phyloP scores from a whole-genome alignment of 2,797 vertebrate genomes.

The Malacoctenus gilli region DNA sequence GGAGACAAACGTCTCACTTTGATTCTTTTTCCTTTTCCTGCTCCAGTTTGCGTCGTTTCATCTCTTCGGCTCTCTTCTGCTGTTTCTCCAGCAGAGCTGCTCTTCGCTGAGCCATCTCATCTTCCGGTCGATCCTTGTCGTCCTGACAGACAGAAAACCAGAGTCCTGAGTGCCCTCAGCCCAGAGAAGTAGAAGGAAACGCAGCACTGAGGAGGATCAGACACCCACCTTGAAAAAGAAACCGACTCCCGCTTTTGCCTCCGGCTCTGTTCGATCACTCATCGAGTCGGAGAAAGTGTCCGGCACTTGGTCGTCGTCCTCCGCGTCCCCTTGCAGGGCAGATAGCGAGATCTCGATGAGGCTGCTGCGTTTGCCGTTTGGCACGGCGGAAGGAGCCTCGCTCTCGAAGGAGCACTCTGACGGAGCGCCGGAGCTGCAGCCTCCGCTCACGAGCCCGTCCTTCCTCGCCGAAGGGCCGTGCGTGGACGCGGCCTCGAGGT shows the following conservation, averaged over 20 bases:
- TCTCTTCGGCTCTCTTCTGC: conserved; percentile 88
- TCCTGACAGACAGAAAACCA: conserved; percentile 59
- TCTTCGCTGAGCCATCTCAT: conserved; percentile 90
- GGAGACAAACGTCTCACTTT: conserved; percentile 77
- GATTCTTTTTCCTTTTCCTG: conserved; percentile 86
- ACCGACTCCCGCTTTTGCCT: conserved; percentile 80
- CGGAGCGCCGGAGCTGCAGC: conserved; percentile 83
- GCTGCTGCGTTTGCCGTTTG: conserved; percentile 81
- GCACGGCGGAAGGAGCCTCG: conserved; percentile 69
- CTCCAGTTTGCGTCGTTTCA: conserved; percentile 86
- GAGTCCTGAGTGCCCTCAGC: neutral
- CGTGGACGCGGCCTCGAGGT: conserved; percentile 70
- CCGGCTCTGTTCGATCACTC: conserved; percentile 83
- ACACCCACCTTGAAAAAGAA: conserved; percentile 91
- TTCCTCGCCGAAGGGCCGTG: conserved; percentile 52
- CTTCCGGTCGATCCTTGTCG: conserved; percentile 84
- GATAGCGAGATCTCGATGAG: conserved; percentile 89
- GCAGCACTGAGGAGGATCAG: neutral
- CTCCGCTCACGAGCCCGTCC: conserved; percentile 62
- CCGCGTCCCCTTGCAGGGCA: conserved; percentile 73
- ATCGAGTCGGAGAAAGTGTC: conserved; percentile 81
- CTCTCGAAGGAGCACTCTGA: conserved; percentile 87
- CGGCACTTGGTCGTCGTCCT: conserved; percentile 76
- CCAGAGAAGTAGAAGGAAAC: neutral
- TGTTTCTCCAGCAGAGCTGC: conserved; percentile 90